Evolutionary conservation across 2,113 vertebrate species (phyloP), one percentile per base, ranked within the genome.

Genomic region (Balaeniceps rex): DNA sequence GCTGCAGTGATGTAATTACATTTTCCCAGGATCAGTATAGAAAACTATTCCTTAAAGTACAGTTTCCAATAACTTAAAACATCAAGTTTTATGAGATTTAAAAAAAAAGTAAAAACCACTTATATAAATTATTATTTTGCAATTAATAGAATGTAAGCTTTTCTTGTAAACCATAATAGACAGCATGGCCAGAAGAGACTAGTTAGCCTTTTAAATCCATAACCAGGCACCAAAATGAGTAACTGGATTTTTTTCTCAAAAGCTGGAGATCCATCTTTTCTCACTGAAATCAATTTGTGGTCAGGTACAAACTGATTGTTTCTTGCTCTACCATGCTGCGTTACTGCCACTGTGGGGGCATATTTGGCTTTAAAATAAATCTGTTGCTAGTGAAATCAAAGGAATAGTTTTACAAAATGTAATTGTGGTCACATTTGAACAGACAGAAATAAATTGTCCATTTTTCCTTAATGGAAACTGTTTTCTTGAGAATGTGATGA

Each of bases 201-300:
- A 64, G 38, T 60, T 92, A 82, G 26, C 60, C 52, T 94, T 88
- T 78, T 84, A 87, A 76, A 79, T 75, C 54, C 22, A 38, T 63
- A 74, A 26, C 10, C 15, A 70, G 21, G 40, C 42, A 92, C 33
- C 28, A 88, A 71, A 95, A 83, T 57, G 55, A 83, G 54, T 61
- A 79, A 83, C 44, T 52, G 42, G 11, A 33, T 63, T 80, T 88
- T 91, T 90, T 80, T 54, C 38, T 93, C 23, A 55, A 66, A 92
- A 82, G 42, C 21, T 60, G 76, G 81, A 84, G n/a, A 52, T 92
- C 76, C 72, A 88, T 93, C 91, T 95, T 69, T 87, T 92, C 69
- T 82, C 38, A 94, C 82, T 90, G 93, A 95, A 95, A 82, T 64
- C 29, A 86, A 16, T 92, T 87, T 87, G 76, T 84, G 90, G 54